Conservation (phyloP, 2,888 invertebrate species). For the Pyrgus malvae region DNA sequence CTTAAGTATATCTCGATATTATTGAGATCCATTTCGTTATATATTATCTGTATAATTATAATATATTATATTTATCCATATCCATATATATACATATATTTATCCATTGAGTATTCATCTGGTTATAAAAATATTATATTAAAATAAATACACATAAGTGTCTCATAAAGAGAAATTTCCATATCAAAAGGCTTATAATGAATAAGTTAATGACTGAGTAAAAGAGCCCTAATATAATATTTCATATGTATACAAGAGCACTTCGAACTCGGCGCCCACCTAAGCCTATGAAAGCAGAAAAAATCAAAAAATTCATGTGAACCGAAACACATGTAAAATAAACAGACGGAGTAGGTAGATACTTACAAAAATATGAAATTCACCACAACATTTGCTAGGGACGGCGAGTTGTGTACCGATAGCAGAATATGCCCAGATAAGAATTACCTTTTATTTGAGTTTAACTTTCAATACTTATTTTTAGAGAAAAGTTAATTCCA, state of each 20-base stretch:
- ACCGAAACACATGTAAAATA: slow-evolving; percentile 81
- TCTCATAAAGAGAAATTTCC: slow-evolving; percentile 11
- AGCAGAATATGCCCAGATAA: slow-evolving; percentile 39
- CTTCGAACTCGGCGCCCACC: slow-evolving; percentile 62
- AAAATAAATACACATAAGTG: not conserved
- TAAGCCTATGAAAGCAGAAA: slow-evolving; percentile 80
- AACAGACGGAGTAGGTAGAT: slow-evolving; percentile 80
- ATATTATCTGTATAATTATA: not conserved
- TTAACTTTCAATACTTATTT: too few relatives aligned
- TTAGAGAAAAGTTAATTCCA: too few relatives aligned
- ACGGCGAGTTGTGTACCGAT: slow-evolving; percentile 59
- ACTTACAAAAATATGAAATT: slow-evolving; percentile 83
- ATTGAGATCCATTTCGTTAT: too few relatives aligned
- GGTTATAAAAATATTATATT: too few relatives aligned
- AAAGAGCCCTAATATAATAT: slow-evolving; percentile 70
- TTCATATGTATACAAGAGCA: slow-evolving; percentile 64
- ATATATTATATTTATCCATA: not conserved
- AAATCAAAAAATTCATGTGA: slow-evolving; percentile 79
- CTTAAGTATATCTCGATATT: too few relatives aligned
- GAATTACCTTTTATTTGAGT: too few relatives aligned
- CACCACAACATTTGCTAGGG: slow-evolving; percentile 81
- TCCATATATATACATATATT: too few relatives aligned
- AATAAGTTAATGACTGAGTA: slow-evolving; percentile 50
- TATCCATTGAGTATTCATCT: too few relatives aligned
- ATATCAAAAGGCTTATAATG: slow-evolving; percentile 17